A percentile compares a stretch with the other conserved stretches of the same genome.
phyloP scores from a whole-genome alignment of 53 echinoderm and acorn worm genomes.

The Zoroaster sp. region DNA sequence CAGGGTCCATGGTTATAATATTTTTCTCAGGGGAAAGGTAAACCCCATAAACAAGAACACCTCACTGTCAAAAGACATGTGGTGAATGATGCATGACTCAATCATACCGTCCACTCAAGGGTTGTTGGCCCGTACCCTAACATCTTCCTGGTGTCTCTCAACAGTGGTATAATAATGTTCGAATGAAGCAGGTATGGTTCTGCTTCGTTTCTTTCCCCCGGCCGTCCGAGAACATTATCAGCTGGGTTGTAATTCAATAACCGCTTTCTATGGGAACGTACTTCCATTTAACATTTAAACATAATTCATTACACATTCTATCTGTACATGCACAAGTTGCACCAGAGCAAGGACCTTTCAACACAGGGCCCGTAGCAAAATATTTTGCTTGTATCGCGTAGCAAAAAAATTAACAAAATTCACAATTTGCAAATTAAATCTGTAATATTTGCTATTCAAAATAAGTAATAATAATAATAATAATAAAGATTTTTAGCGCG shows the following conservation, averaged over 20 bases:
- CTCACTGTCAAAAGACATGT: neutral
- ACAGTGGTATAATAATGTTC: neutral
- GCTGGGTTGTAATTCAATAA: neutral
- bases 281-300: neutral
- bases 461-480: too few species aligned
- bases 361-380: too few species aligned
- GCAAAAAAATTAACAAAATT: too few species aligned
- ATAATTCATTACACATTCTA: neutral
- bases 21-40: neutral
- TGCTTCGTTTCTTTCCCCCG: neutral
- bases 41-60: neutral
- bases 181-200: neutral
- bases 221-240: neutral
- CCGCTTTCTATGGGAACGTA: neutral
- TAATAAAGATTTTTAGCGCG: too few species aligned
- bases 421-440: too few species aligned
- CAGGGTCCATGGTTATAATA: neutral
- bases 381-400: too few species aligned
- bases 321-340: neutral
- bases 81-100: neutral
- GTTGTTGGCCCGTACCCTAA: neutral
- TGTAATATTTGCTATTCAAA: too few species aligned
- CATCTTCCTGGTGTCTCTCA: neutral
- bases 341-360: neutral
- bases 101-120: neutral